phyloP scores from a whole-genome alignment of 2,888 invertebrate genomes.

The Gari tellinella region DNA sequence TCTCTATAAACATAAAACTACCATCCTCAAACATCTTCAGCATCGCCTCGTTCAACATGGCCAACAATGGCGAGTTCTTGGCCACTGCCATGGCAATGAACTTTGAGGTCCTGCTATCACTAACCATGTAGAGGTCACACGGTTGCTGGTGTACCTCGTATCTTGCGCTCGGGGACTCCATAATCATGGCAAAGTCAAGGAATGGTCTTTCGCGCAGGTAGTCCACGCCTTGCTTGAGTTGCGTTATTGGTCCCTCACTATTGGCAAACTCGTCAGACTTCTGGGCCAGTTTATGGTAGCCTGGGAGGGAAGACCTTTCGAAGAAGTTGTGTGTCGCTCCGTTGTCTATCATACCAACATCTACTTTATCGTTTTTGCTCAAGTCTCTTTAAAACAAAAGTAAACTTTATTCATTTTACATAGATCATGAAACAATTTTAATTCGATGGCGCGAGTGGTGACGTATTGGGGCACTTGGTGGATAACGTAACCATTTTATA shows the following conservation, averaged over 20 bases:
- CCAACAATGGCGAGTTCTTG: conserved; percentile 33
- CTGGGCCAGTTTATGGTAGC: conserved; percentile 14
- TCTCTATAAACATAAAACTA: conserved; percentile 56
- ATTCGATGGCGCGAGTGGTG: no score
- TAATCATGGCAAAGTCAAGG: conserved; percentile 70
- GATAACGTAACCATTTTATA: no score
- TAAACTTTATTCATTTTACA: no score
- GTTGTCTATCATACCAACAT: conserved; percentile 57
- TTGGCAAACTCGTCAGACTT: conserved; percentile 29
- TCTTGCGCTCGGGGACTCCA: conserved; percentile 75
- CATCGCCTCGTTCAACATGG: conserved; percentile 58
- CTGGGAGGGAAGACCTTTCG: conserved; percentile 39
- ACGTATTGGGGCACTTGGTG: no score
- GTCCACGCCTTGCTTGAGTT: background rate
- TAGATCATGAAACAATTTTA: no score
- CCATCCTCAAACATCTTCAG: conserved; percentile 65
- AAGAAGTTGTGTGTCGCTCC: conserved; percentile 66
- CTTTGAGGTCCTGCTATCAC: conserved; percentile 55
- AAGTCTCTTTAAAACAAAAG: conserved; percentile 68
- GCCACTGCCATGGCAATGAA: conserved; percentile 66
- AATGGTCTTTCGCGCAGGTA: conserved; percentile 53
- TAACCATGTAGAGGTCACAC: conserved; percentile 75
- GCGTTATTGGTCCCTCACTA: background rate
- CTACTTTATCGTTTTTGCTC: conserved; percentile 57
- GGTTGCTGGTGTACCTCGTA: conserved; percentile 65